Conservation (phyloP, 1,140 invertebrate species). For the Chironomus tepperi region DNA sequence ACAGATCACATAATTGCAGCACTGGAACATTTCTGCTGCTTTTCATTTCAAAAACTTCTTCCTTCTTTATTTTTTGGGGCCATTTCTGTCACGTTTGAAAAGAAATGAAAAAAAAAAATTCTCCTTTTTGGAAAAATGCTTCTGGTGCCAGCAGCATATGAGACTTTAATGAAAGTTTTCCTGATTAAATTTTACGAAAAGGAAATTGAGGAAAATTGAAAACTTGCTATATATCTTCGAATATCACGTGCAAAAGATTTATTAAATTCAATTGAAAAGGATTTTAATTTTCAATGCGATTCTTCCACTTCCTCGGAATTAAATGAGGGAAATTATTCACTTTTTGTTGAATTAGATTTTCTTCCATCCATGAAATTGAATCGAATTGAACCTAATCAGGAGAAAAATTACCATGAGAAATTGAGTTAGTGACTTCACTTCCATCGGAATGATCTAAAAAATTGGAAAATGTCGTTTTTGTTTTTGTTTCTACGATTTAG, state of each 20-base stretch:
- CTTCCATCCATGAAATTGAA: too few relatives aligned
- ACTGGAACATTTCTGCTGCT: neutral
- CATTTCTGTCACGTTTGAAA: slow-evolving; percentile 8
- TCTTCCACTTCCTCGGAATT: too few relatives aligned
- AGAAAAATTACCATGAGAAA: too few relatives aligned
- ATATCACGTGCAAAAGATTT: neutral
- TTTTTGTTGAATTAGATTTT: too few relatives aligned
- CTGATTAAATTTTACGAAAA: neutral
- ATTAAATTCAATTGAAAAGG: neutral
- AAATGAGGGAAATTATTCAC: too few relatives aligned
- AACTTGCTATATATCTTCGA: neutral
- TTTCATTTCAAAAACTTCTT: neutral
- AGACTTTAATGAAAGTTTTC: slow-evolving; percentile 2
- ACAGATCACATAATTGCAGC: slow-evolving; percentile 21
- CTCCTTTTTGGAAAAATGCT: too few relatives aligned
- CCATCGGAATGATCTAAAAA: too few relatives aligned
- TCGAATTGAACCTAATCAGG: too few relatives aligned
- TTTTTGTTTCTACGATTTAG: too few relatives aligned
- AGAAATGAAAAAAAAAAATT: neutral
- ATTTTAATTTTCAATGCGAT: too few relatives aligned
- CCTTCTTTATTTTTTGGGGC: neutral
- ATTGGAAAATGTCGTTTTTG: too few relatives aligned
- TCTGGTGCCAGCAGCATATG: neutral
- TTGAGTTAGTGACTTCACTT: too few relatives aligned
- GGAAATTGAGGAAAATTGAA: neutral